Base-by-base conservation (phyloP, 2,888 invertebrate genomes). In the Drosophila borealis region DNA sequence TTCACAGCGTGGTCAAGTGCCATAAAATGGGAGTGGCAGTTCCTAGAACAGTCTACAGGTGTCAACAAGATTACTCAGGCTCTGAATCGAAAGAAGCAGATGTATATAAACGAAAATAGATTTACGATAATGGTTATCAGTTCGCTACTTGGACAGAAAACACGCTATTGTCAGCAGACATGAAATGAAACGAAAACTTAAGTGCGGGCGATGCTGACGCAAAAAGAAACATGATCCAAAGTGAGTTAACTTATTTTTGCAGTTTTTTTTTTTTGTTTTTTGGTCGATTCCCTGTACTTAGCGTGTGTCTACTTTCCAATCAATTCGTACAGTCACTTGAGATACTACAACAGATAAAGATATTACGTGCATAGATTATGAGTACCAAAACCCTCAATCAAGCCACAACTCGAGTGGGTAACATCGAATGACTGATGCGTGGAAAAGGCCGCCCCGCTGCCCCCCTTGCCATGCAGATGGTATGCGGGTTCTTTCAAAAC, bases 141-240 rank as follows among this genome's bases (percentile, higher is more conserved):
- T 36, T 45, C 8, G 10, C 36, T 29, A 53, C 29, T 69, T 53
- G 29, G 29, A 21, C 51, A 39, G 55, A 19, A 59, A 70, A 51
- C n/a, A 51, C 34, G 29, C 11, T n/a, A 29, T 39, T 50, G 49
- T 33, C 56, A 51, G 25, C 39, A 59, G 49, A 65, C 21, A 44
- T 37, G 17, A 59, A 57, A 45, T 29, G 34, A 67, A 54, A 37
- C 25, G 44, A 42, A 21, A 56, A 42, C 17, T 69, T 62, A 54
- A 73, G 64, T 78, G 48, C 44, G 36, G 48, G 17, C 74, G 78
- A 70, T 74, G 66, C 74, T 77, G 77, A 77, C 77, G 77, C 70
- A 77, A 78, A 74, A 70, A 17, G 49, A 44, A 46, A 56, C 53
- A 59, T 39, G 50, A 53, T 59, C 53, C n/a, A 45, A 39, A 66